Conservation (phyloP, 2,888 invertebrate species). For the Lasioglossum pauxillum region DNA sequence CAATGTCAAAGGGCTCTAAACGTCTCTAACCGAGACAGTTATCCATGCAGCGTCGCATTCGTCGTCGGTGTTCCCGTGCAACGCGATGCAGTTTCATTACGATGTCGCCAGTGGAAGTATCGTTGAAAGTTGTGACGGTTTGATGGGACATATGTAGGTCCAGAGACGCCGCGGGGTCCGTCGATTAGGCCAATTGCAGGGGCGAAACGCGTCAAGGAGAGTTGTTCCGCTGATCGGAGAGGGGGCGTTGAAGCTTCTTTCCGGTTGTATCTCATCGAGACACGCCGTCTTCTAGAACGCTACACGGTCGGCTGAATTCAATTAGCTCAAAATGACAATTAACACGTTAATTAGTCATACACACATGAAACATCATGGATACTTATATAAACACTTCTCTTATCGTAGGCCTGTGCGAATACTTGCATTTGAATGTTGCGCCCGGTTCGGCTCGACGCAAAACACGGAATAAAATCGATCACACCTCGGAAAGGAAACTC, state of each 20-base stretch:
- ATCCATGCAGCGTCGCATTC: neutral
- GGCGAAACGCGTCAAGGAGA: conserved; percentile 29
- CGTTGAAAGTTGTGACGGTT: neutral
- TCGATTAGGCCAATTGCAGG: conserved; percentile 55
- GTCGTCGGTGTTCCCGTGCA: neutral
- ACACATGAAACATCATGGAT: conserved; percentile 62
- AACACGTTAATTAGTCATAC: conserved; percentile 45
- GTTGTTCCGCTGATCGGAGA: conserved; percentile 15
- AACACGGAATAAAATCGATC: conserved; percentile 38
- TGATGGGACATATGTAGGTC: neutral
- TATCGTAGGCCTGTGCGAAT: conserved; percentile 66
- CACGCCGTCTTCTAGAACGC: conserved; percentile 47
- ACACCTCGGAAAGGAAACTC: conserved; percentile 19
- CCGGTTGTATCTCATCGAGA: neutral
- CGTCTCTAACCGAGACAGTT: neutral
- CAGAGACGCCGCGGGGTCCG: conserved; percentile 17
- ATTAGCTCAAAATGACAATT: conserved; percentile 42
- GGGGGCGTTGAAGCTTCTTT: conserved; percentile 32
- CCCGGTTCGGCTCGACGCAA: conserved; percentile 30
- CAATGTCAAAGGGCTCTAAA: neutral
- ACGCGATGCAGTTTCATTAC: conserved; percentile 31
- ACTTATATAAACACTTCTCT: conserved; percentile 64
- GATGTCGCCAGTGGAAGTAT: conserved; percentile 8
- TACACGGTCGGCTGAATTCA: conserved; percentile 53
- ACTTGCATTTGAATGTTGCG: conserved; percentile 51